These are phyloP conservation scores for Crossaster papposus DNA, from an alignment of 53 echinoderm and acorn worm species.

Conservation along the genomic window DNA sequence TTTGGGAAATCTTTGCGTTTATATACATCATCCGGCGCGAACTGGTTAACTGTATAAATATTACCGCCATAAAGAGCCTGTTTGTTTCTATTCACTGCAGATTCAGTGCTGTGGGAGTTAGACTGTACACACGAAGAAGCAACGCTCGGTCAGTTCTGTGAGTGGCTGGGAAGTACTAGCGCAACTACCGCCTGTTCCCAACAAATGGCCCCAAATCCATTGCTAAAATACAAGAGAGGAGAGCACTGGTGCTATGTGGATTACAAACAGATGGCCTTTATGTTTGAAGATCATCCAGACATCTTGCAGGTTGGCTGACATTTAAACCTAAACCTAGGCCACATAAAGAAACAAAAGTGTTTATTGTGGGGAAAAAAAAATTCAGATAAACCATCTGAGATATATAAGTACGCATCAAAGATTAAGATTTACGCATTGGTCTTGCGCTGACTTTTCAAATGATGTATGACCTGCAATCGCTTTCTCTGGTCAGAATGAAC, in stretches of 20 bases:
- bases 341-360: too few relatives aligned
- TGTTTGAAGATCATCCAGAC: slow-evolving; percentile 76
- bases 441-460: too few relatives aligned
- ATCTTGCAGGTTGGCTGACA: slow-evolving; percentile 66
- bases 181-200: not conserved
- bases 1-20: too few relatives aligned
- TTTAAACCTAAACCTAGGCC: too few relatives aligned
- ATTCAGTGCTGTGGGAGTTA: slow-evolving; percentile 72
- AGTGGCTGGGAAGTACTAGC: slow-evolving; percentile 70
- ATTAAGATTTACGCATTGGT: too few relatives aligned
- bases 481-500: too few relatives aligned
- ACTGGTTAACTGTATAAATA: too few relatives aligned
- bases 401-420: too few relatives aligned
- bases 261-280: slow-evolving; percentile 85
- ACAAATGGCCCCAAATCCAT: slow-evolving; percentile 48
- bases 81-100: not conserved
- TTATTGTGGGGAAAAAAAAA: too few relatives aligned
- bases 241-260: slow-evolving; percentile 94
- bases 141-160: slow-evolving; percentile 71
- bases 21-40: too few relatives aligned
- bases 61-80: not conserved
- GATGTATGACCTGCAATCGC: too few relatives aligned
- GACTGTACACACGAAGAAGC: slow-evolving; percentile 77
- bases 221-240: slow-evolving; percentile 62
- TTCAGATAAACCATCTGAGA: too few relatives aligned